A percentile compares a stretch with the other conserved stretches of the same genome.
Evolutionary conservation across 2,113 vertebrate species (phyloP).

Genomic region (Leptosomus discolor): DNA sequence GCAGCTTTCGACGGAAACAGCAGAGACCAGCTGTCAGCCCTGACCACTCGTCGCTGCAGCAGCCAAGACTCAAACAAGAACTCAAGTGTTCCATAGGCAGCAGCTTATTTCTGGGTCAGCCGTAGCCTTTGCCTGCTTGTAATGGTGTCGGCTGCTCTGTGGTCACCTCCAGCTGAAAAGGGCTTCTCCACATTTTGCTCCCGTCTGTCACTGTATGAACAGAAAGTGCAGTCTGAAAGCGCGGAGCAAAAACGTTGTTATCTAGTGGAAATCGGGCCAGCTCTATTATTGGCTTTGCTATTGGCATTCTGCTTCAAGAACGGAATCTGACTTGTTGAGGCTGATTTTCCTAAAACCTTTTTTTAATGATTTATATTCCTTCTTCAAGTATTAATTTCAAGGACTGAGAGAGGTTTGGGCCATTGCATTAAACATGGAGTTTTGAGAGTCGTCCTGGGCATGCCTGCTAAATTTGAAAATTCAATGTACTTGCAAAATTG

Average conservation of each 20-base stretch:
- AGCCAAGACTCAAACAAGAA: background rate
- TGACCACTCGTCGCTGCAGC: accelerated
- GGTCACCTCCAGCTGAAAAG: background rate
- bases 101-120: background rate
- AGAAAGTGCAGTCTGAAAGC: background rate
- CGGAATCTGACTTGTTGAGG: background rate
- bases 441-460: slow-evolving; percentile 1
- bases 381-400: background rate
- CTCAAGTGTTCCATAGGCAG: background rate
- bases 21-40: background rate
- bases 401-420: background rate
- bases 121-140: background rate
- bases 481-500: background rate
- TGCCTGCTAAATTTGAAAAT: background rate
- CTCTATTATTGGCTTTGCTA: background rate
- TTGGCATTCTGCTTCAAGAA: background rate
- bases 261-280: background rate
- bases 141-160: background rate
- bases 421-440: background rate
- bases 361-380: background rate
- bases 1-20: background rate
- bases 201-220: background rate
- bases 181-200: background rate
- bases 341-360: background rate
- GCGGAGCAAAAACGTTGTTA: background rate